Evolutionary conservation across 2,113 vertebrate species (phyloP), one percentile per base, ranked within the genome.

Genomic region (Progne subis): DNA sequence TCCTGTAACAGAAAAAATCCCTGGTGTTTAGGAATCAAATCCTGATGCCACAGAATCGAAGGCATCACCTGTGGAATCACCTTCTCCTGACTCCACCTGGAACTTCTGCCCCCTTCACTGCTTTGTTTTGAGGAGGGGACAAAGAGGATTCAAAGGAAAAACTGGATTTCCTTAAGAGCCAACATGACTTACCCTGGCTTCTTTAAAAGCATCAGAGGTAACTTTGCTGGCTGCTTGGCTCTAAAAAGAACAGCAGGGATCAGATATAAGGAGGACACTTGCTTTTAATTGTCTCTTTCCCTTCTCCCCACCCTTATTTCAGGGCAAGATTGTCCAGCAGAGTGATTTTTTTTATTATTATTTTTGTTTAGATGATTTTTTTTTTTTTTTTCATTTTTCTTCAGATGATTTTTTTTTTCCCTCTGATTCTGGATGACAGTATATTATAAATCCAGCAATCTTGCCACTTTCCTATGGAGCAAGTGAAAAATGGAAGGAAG

Each of bases 191-290:
- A 79, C 76, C 56, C 52, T 70, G 53, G 47, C 56, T 88, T 86
- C 81, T 83, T 82, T 41, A 85, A 95, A 67, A 91, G 43, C 47
- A 60, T 64, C 43, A 60, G 59, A 95, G 44, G 64, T 44, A 88
- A 53, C 69, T 70, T 53, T 70, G 68, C 60, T 18, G 25, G 34
- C 72, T 88, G 47, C 53, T 8, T 43, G 59, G 39, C 47, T 79
- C 68, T 77, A 25, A 95, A 90, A 74, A 67, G 70, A 96, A 65
- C 79, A 90, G 57, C 82, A 67, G 87, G 80, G 37, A 75, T 47
- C 92, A 61, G 61, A 82, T 87, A 83, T 86, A 96, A 92, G 59
- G 57, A 86, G 76, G 53, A 84, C 64, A 89, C 67, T 91, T 67
- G 47, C 55, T 67, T 95, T 92, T 76, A 95, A 95, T 92, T 94